These are phyloP conservation scores for Agrypnia vestita DNA, from an alignment of 1,140 invertebrate genomes.

Conservation along the genomic window DNA sequence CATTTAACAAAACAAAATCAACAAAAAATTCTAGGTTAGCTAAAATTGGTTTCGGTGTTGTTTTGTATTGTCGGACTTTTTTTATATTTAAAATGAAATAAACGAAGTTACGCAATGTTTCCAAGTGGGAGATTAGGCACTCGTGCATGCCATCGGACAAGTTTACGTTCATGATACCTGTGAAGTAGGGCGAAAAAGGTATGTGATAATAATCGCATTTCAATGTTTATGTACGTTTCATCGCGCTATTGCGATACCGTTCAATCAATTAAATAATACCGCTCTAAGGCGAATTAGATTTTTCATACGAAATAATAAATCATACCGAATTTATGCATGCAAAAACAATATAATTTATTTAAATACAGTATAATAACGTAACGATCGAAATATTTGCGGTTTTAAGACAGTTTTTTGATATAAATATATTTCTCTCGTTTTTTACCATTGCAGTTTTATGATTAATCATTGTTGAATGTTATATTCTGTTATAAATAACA, in stretches of 20 bases:
- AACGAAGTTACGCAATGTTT: conserved; percentile 49
- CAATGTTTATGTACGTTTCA: conserved; percentile 34
- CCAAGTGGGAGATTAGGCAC: conserved; percentile 21
- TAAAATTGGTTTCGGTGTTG: conserved; percentile 35
- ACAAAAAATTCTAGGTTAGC: conserved; percentile 43
- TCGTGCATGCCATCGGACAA: conserved; percentile 40
- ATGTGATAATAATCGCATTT: conserved; percentile 29
- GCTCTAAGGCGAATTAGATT: too few relatives aligned
- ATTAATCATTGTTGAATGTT: too few relatives aligned
- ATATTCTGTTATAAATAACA: too few relatives aligned
- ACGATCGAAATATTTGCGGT: too few relatives aligned
- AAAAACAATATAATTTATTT: too few relatives aligned
- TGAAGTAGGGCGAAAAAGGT: conserved; percentile 45
- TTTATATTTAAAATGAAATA: conserved; percentile 54
- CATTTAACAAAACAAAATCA: conserved; percentile 43
- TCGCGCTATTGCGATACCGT: neutral
- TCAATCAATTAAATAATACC: too few relatives aligned
- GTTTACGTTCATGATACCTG: conserved; percentile 37
- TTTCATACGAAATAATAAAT: too few relatives aligned
- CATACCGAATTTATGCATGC: too few relatives aligned
- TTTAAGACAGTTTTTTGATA: too few relatives aligned
- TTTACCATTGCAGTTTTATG: too few relatives aligned
- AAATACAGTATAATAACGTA: too few relatives aligned
- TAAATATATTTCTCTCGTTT: too few relatives aligned
- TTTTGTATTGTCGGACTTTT: conserved; percentile 42